phyloP scores from a whole-genome alignment of 2,888 invertebrate species.

The Sphaeridia pumilis region DNA sequence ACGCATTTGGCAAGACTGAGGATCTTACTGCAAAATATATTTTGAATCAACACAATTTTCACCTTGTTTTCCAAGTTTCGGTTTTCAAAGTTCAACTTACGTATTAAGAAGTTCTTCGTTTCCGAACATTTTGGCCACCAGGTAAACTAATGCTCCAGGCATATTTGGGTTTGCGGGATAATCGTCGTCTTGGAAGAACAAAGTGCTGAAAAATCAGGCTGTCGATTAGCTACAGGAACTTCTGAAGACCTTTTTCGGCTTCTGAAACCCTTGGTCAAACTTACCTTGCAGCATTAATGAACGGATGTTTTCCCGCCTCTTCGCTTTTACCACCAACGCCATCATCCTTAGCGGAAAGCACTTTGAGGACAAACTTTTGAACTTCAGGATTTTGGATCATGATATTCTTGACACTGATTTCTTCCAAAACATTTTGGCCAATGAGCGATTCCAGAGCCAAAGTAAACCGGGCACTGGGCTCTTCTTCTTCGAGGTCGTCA shows the following conservation, averaged over 20 bases:
- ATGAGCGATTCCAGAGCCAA: neutral
- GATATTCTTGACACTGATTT: constrained; percentile 4
- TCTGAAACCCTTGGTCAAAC: neutral
- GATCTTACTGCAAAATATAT: constrained; percentile 7
- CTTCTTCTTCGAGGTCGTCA: too few species aligned
- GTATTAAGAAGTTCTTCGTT: neutral
- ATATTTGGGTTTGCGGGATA: constrained; percentile 1
- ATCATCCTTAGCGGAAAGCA: constrained; percentile 1
- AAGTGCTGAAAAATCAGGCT: neutral
- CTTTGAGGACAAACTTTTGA: neutral
- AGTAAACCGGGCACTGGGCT: neutral
- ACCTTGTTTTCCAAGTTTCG: neutral
- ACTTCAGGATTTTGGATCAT: constrained; percentile 6
- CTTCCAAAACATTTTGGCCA: constrained; percentile 2
- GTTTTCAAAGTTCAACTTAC: neutral
- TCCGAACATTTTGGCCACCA: constrained; percentile 2
- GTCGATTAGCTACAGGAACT: too few species aligned
- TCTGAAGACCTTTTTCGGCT: neutral
- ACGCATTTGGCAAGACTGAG: constrained; percentile 6
- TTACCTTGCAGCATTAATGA: constrained; percentile 14
- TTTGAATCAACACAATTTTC: neutral
- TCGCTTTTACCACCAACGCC: neutral
- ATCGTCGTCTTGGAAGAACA: constrained; percentile 13
- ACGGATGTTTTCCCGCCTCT: constrained; percentile 4
- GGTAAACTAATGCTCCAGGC: constrained; percentile 6